Evolutionary conservation across 53 echinoderm and acorn worm species (phyloP), one percentile per base, ranked within the genome.

Genomic region (Apostichopus leukothele): DNA sequence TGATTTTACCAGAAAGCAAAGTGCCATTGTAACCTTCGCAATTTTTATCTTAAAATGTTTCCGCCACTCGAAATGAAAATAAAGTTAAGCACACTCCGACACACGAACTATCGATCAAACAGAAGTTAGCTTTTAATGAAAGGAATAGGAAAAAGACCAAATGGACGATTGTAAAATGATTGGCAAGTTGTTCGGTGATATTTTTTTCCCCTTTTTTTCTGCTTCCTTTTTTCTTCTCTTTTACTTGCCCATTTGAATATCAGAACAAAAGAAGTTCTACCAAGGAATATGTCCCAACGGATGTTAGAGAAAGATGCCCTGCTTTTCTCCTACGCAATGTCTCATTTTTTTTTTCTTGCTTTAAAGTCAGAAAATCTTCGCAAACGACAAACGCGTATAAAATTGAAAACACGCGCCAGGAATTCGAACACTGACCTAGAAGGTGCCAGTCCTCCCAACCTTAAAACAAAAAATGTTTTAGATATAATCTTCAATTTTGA

Each of bases 81-180:
- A 81, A 81, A 59, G 21, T 9, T 10, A 19, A 59, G 81, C 54
- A 81, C 21, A 81, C 81, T 21, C 81, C 81, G 60, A 81, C 81
- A 81, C 81, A 81, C 81, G 81, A 81, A 81, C 81, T 81, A 81
- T 81, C 81, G 81, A 81, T 81, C 81, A 81, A 51, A 71, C 6
- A n/a, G 18, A 71, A 71, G 13, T 71, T 71, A 71, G 71, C n/a
- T 71, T 21, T 18, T 18, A 16, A 71, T n/a, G 71, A 19, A 71
- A 71, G 18, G 21, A 71, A 71, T 16, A 71, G 20, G 71, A 71
- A 71, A 18, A 71, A 71, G 71, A 71, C 18, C 16, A 71, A 71
- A 71, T 71, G 18, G 71, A 18, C 71, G 6, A 19, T 71, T 19
- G 18, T n/a, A 71, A 71, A 57, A 71, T 6, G 71, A 71, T 19